Evolutionary conservation across 2,888 invertebrate species (phyloP), one percentile per base, ranked within the genome.

Genomic region (Trissolcus japonicus): DNA sequence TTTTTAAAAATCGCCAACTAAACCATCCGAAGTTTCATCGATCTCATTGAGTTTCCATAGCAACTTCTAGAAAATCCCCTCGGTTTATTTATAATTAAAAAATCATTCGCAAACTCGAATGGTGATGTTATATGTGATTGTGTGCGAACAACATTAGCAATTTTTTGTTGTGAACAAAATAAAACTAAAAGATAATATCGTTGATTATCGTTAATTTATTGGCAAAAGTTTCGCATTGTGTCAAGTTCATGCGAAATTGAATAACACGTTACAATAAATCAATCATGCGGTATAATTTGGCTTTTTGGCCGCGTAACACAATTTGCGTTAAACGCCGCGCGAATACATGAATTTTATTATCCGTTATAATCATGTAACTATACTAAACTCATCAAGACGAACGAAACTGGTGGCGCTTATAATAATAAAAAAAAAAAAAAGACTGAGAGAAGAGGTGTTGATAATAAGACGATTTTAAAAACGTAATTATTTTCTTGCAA

Each of bases 1-100:
- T 63, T 75, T 78, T 75, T 75, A 75, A 78, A 78, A 78, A 78
- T 78, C 72, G 67, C 78, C 78, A 63, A 75, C 78, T 76, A 72
- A 78, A 35, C 71, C 78, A 67, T 75, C 71, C 75, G 78, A 75
- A 78, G 78, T 78, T 78, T 78, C 78, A 78, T 78, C 78, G 78
- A 78, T 78, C 78, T 75, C 78, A 78, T 78, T 67, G 72, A 78
- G 75, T 78, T 78, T 75, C 78, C 78, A 78, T 78, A 75, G 78
- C 78, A 78, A 78, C 78, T 78, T 78, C 59, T 78, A 75, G 72
- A 78, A 75, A 78, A 78, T 78, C 68, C 75, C 71, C 60, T 72
- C 72, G 72, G 76, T 78, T 78, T 78, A 73, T 78, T 25, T 78
- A 75, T 72, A 75, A 62, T 67, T 67, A 63, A 78, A 78, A 75